Percentiles rank a stretch among this genome's conserved stretches.
phyloP scores from a whole-genome alignment of 2,888 invertebrate genomes.

The Netelia inedita region DNA sequence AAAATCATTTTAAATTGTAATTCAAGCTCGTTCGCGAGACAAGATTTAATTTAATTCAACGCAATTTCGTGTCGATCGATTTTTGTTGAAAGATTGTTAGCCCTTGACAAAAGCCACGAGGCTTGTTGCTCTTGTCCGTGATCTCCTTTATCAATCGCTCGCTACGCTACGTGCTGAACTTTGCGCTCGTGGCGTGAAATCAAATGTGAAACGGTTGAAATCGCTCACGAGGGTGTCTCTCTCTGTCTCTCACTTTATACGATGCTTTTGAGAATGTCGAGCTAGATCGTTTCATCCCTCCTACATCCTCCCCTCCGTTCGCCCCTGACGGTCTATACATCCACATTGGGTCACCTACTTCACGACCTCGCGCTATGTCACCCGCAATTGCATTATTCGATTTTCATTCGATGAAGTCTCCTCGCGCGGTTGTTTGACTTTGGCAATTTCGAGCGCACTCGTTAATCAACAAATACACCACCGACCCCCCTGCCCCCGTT shows the following conservation, averaged over 20 bases:
- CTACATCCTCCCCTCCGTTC: background rate
- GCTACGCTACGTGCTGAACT: background rate
- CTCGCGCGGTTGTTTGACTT: background rate
- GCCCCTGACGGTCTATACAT: background rate
- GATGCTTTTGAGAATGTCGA: conserved; percentile 31
- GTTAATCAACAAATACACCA: conserved; percentile 4
- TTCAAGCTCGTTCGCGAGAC: too few species aligned
- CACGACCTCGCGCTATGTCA: background rate
- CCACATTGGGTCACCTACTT: conserved; percentile 4
- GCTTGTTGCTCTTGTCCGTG: background rate
- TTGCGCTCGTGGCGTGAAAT: conserved; percentile 26
- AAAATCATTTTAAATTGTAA: too few species aligned
- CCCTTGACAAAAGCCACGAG: too few species aligned
- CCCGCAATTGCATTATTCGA: background rate
- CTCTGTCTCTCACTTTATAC: background rate
- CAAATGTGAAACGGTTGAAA: conserved; percentile 43
- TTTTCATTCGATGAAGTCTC: conserved; percentile 1
- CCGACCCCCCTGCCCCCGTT: background rate
- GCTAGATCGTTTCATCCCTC: conserved; percentile 12
- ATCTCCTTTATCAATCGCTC: background rate
- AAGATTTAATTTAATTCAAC: too few species aligned
- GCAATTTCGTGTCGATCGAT: too few species aligned
- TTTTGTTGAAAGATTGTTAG: too few species aligned
- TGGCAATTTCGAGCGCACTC: background rate
- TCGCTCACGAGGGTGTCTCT: background rate